These are phyloP conservation scores for Lethenteron camtschaticum DNA, from an alignment of 2,113 vertebrate genomes.

Conservation along the genomic window DNA sequence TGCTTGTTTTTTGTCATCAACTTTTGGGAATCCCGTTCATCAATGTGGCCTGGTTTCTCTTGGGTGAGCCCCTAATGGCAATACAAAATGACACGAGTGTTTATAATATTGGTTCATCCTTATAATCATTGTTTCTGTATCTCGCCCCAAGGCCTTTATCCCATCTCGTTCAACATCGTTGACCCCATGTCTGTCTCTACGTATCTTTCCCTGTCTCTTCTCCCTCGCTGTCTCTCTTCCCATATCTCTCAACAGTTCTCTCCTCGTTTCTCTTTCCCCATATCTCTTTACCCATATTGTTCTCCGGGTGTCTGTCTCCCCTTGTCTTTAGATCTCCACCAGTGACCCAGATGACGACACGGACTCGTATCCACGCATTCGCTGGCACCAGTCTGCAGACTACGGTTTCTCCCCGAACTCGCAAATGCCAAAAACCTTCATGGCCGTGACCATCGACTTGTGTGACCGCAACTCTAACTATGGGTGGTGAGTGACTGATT, in stretches of 20 bases:
- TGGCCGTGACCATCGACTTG: slow-evolving; percentile 64
- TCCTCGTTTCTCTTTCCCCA: too few relatives aligned
- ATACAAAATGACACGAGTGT: neutral
- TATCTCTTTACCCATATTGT: neutral
- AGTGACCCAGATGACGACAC: slow-evolving; percentile 6
- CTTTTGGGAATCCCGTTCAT: too few relatives aligned
- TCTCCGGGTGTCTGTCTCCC: neutral
- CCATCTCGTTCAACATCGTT: too few relatives aligned
- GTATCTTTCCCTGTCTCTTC: too few relatives aligned
- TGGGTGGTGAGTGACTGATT: slow-evolving; percentile 23
- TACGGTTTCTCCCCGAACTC: slow-evolving; percentile 38
- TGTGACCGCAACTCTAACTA: slow-evolving; percentile 39
- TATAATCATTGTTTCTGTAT: too few relatives aligned
- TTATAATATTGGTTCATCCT: neutral
- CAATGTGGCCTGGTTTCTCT: too few relatives aligned
- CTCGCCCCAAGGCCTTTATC: too few relatives aligned
- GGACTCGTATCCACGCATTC: slow-evolving; percentile 32
- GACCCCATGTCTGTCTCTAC: too few relatives aligned
- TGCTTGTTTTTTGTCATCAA: too few relatives aligned
- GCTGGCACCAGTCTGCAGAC: slow-evolving; percentile 78
- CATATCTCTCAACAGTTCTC: too few relatives aligned
- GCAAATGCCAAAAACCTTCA: slow-evolving; percentile 53
- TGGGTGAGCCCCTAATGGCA: too few relatives aligned
- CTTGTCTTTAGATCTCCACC: slow-evolving; percentile 36
- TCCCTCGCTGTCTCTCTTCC: too few relatives aligned